Base-by-base conservation (phyloP, 2,797 vertebrate species). In the Pelodytes ibericus region DNA sequence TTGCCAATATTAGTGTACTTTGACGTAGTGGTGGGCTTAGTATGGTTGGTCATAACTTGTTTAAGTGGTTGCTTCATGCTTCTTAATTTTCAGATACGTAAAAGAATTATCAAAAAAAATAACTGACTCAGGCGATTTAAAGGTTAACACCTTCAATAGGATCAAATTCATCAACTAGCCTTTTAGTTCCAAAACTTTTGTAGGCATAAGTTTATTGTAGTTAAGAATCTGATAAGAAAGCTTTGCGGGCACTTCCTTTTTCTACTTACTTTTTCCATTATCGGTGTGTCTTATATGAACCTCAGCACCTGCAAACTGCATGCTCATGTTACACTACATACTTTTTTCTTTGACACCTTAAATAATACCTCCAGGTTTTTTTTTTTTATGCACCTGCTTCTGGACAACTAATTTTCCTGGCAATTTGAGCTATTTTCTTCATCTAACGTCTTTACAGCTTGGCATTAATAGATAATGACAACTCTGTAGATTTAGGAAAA, bases 321-420 rank as follows among this genome's bases (percentile, higher is more conserved):
- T 26, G 57, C 63, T 79, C 71, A 79, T 68, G 56, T 79, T 79
- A 67, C 76, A 65, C 25, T 56, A 41, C 64, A 73, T 60, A 67
- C 1, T 63, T 63, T 73, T 68, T 73, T 68, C n/a, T n/a, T 56
- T 79, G 76, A 79, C 76, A 79, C 72, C 76, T 73, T 67, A 68
- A 73, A 30, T 61, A 68, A 73, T 73, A 56, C 60, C 66, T 56
- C 76, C 29, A 31, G 31, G 63, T 73, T 79, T 72, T 71, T 62
- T 44, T 73, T 79, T 72, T 71, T 62, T 44, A 72, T 59, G 71
- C 76, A 79, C 76, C 76, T 79, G 76, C 76, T 68, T 73, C 56
- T 39, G 20, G 53, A 66, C 62, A 53, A 57, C 70, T 72, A 27
- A 79, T 73, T 72, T 79, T 41, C 57, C 73, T 79, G 76, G 57